Evolutionary conservation across 2,113 vertebrate genomes (phyloP), one percentile per base, ranked within the genome.

Genomic region (Zapornia atra): DNA sequence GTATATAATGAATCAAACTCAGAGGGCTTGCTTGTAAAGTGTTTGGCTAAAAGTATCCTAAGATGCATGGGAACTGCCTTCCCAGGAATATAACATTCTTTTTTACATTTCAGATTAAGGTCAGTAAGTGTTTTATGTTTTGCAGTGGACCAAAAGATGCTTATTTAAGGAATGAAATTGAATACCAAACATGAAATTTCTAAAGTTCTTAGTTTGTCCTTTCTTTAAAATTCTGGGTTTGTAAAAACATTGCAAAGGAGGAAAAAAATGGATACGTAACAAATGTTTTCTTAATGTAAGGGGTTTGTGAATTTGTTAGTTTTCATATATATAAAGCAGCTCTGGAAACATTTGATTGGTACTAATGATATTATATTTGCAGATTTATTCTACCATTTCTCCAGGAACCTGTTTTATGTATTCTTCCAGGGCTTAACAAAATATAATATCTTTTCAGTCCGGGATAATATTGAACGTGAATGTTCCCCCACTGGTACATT

Each of bases 71-170:
- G 54, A 36, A 68, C 26, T 91, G 36, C 15, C 59, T 82, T 91
- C 17, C 28, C 12, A 81, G 44, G 28, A 86, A 91, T 19, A 16
- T 25, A 5, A 21, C 71, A 12, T 50, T 53, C 15, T n/a, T 81
- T 71, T 84, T 86, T 26, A 60, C 33, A 10, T 87, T 73, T 66
- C 26, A 66, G 40, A 19, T 88, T 50, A 36, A 20, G 64, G 60
- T 77, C 28, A 68, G 5, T 69, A 59, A 4, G 3, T 19, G 51
- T 28, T 53, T 18, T 8, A 13, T 82, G 53, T 31, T 94, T 85
- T 61, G 44, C 33, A 66, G 57, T 71, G 82, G 9, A 51, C 26
- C 2, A 2, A 77, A 72, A 50, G 46, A 38, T 0, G 0, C 18
- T 80, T 79, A 24, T 46, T 79, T 73, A 59, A 76, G 48, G 70